These are phyloP conservation scores for Cyphomyrmex costatus DNA, from an alignment of 1,140 invertebrate genomes.

Conservation along the genomic window DNA sequence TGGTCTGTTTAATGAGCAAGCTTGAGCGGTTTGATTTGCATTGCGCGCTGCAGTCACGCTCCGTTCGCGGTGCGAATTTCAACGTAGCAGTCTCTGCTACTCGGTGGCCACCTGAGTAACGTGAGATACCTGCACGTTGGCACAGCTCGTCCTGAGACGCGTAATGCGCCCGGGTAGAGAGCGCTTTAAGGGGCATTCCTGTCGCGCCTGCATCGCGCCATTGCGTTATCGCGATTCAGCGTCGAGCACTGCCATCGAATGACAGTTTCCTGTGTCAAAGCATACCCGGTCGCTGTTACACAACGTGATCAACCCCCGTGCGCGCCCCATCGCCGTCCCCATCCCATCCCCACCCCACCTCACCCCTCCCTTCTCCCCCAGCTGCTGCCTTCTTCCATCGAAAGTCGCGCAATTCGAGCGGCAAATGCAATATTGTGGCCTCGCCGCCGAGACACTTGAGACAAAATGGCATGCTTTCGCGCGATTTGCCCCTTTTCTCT, in stretches of 20 bases:
- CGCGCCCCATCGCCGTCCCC: not conserved
- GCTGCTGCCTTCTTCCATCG: constrained; percentile 30
- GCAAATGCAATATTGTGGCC: constrained; percentile 55
- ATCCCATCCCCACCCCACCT: not conserved
- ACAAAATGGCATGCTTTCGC: constrained; percentile 35
- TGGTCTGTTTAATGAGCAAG: constrained; percentile 58
- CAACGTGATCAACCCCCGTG: constrained; percentile 59
- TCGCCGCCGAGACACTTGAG: constrained; percentile 18
- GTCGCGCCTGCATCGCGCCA: constrained; percentile 65
- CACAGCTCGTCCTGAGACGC: not conserved
- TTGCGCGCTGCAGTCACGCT: constrained; percentile 54
- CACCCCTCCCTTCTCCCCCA: not conserved
- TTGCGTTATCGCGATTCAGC: constrained; percentile 73
- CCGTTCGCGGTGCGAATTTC: constrained; percentile 51
- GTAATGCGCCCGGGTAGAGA: constrained; percentile 42
- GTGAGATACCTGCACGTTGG: constrained; percentile 60
- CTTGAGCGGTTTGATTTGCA: constrained; percentile 45
- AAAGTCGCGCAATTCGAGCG: constrained; percentile 53
- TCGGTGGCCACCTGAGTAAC: constrained; percentile 68
- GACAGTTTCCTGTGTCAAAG: constrained; percentile 83
- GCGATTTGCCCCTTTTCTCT: not conserved
- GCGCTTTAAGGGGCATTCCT: constrained; percentile 74
- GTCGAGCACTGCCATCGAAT: constrained; percentile 82
- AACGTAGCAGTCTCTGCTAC: constrained; percentile 38
- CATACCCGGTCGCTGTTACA: constrained; percentile 66